These are phyloP conservation scores for Podarcis cretensis DNA, from an alignment of 2,113 vertebrate species.

Conservation along the genomic window DNA sequence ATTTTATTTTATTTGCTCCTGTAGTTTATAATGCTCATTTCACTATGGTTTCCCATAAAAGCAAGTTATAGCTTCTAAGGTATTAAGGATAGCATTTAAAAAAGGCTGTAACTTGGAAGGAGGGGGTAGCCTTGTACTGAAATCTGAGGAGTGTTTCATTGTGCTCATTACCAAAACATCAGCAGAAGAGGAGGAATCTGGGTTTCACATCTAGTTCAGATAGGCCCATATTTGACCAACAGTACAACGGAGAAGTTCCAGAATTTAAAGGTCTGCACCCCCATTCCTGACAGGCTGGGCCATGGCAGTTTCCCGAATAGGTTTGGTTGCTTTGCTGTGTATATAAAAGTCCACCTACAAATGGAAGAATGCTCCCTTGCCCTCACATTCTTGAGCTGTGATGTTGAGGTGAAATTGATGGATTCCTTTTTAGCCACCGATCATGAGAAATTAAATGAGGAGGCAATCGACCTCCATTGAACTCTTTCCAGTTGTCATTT, in stretches of 20 bases:
- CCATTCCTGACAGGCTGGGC: no score
- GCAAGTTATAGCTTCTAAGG: not conserved
- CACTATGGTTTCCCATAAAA: not conserved
- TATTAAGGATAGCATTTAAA: not conserved
- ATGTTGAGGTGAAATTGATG: conserved; percentile 46
- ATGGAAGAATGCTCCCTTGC: not conserved
- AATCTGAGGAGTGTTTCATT: not conserved
- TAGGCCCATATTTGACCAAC: not conserved
- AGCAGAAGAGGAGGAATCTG: not conserved
- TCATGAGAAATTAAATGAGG: conserved; percentile 52
- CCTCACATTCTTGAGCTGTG: conserved; percentile 23
- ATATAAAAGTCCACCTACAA: not conserved
- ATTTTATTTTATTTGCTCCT: not conserved
- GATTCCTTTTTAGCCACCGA: conserved; percentile 43
- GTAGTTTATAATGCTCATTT: not conserved
- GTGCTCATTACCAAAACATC: not conserved
- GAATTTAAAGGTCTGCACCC: not conserved
- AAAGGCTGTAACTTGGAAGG: not conserved
- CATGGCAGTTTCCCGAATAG: not conserved
- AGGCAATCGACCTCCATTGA: conserved; percentile 41
- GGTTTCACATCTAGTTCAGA: not conserved
- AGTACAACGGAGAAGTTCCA: not conserved
- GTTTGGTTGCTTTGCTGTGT: not conserved
- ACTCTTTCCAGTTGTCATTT: conserved; percentile 50
- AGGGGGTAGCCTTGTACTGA: not conserved